A percentile compares a stretch with the other conserved stretches of the same genome.
These are phyloP conservation scores for Centropristis striata DNA, from an alignment of 2,113 vertebrate species.

Conservation along the genomic window DNA sequence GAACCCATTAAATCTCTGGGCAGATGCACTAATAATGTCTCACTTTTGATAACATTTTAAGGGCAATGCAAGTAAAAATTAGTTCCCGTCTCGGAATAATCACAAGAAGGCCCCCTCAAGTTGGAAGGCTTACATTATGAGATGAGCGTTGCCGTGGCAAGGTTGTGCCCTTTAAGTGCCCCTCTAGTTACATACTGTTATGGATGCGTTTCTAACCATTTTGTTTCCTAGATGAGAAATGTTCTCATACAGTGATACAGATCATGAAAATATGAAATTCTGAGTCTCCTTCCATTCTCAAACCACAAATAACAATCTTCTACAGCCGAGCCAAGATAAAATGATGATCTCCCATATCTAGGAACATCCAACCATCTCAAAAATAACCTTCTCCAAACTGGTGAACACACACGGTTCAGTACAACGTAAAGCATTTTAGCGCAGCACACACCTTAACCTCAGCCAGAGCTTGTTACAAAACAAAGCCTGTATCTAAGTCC, in stretches of 20 bases:
- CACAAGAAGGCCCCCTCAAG: too few relatives aligned
- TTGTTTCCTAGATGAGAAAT: slow-evolving; percentile 31
- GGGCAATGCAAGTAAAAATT: too few relatives aligned
- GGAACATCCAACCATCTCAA: slow-evolving; percentile 20
- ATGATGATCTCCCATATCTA: neutral
- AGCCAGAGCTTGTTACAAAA: slow-evolving; percentile 25
- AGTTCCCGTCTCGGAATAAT: too few relatives aligned
- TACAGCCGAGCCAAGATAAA: slow-evolving; percentile 33
- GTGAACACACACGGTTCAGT: slow-evolving; percentile 28
- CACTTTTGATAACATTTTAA: too few relatives aligned
- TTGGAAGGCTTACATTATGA: too few relatives aligned
- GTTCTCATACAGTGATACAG: slow-evolving; percentile 14
- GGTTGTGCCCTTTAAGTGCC: too few relatives aligned
- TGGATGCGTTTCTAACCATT: slow-evolving; percentile 26
- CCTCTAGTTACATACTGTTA: slow-evolving; percentile 50
- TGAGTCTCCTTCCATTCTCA: slow-evolving; percentile 62
- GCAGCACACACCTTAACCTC: slow-evolving; percentile 65
- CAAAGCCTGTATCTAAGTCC: slow-evolving; percentile 18
- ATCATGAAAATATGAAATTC: slow-evolving; percentile 18
- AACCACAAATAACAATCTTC: slow-evolving; percentile 51
- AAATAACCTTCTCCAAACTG: slow-evolving; percentile 20
- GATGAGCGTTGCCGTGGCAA: too few relatives aligned
- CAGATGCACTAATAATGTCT: too few relatives aligned
- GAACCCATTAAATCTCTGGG: too few relatives aligned
- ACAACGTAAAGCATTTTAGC: slow-evolving; percentile 25